A percentile compares a stretch with the other conserved stretches of the same genome.
Conservation (phyloP, 2,797 vertebrate genomes). For the Clarias pachynema region DNA sequence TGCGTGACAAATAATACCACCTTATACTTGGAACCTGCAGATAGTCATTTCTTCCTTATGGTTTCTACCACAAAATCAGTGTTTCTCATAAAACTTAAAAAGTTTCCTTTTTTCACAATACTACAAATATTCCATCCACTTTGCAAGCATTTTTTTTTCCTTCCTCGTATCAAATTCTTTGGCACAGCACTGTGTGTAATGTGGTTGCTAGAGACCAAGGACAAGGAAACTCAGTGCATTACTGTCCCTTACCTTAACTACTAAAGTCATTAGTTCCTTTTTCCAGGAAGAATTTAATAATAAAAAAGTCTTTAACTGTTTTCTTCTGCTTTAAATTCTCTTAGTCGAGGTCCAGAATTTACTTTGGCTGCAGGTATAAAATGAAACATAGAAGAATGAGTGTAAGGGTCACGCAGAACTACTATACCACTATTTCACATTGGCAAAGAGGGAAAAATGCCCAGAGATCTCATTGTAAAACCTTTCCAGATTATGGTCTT, state of each 20-base stretch:
- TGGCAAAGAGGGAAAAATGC: not conserved
- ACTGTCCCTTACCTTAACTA: conserved; percentile 6
- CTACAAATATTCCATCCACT: not conserved
- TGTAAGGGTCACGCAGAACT: conserved; percentile 13
- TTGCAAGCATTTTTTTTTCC: not conserved
- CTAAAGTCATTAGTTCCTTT: conserved; percentile 9
- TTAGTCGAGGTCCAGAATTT: conserved; percentile 12
- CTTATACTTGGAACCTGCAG: not conserved
- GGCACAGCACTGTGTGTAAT: not conserved
- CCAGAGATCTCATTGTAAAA: conserved; percentile 11
- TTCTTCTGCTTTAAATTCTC: conserved; percentile 13
- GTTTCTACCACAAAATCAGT: not conserved
- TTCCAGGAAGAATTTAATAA: conserved; percentile 24
- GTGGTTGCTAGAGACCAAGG: conserved; percentile 24
- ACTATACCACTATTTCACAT: not conserved
- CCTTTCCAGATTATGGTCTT: conserved; percentile 16
- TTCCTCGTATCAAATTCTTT: conserved; percentile 17
- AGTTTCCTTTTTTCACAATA: conserved; percentile 17
- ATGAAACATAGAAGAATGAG: conserved; percentile 26
- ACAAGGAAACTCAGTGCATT: conserved; percentile 13
- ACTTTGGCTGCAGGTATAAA: conserved; percentile 27
- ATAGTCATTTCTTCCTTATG: not conserved
- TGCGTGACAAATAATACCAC: not conserved
- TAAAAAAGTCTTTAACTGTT: conserved; percentile 6
- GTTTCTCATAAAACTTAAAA: not conserved